These are phyloP conservation scores for Glyptemys insculpta DNA, from an alignment of 2,797 vertebrate genomes.

Conservation along the genomic window DNA sequence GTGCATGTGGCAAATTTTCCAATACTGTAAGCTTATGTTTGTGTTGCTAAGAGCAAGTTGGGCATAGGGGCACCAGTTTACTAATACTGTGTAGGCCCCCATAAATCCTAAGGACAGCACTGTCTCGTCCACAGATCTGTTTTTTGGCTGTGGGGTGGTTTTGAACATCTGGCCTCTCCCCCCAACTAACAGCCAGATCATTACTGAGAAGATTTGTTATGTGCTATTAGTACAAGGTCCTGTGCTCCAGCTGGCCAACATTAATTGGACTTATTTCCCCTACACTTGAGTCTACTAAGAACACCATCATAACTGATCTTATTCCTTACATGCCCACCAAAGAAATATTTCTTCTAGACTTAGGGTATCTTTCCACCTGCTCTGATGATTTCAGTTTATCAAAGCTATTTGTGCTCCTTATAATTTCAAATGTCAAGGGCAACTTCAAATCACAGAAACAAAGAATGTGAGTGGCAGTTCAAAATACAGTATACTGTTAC, in stretches of 20 bases:
- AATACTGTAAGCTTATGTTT: too few species aligned
- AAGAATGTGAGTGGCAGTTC: background rate
- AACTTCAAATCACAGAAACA: background rate
- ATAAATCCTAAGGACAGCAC: too few species aligned
- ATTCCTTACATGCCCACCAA: background rate
- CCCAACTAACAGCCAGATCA: background rate
- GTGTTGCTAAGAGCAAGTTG: too few species aligned
- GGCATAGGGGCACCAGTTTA: too few species aligned
- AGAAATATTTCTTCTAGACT: accelerated
- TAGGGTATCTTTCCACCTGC: background rate
- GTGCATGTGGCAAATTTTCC: too few species aligned
- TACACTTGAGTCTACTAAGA: background rate
- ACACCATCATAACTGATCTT: background rate
- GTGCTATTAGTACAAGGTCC: background rate
- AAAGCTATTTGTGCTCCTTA: background rate
- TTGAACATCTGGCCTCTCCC: background rate
- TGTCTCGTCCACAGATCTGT: too few species aligned
- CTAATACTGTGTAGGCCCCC: too few species aligned
- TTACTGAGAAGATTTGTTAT: background rate
- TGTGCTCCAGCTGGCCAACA: background rate
- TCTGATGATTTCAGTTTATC: background rate
- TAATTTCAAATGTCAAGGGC: background rate
- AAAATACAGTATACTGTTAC: background rate
- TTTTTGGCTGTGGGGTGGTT: background rate
- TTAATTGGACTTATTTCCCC: background rate